phyloP scores from a whole-genome alignment of 2,888 invertebrate genomes.

The Conomelus anceps region DNA sequence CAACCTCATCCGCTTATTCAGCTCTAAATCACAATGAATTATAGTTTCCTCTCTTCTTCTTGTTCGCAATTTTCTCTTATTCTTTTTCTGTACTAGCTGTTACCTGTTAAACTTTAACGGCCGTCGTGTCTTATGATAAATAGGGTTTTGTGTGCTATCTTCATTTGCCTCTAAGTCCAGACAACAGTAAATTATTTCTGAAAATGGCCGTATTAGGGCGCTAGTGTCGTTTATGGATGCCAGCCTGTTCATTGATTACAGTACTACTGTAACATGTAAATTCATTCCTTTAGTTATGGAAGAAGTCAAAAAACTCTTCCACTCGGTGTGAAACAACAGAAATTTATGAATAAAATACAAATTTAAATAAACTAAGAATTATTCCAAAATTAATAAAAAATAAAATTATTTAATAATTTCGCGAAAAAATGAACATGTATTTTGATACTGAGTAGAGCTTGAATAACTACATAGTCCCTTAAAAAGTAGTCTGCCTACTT shows the following conservation, averaged over 20 bases:
- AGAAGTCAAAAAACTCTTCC: background rate
- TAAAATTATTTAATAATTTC: no score
- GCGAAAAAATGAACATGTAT: no score
- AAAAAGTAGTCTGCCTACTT: no score
- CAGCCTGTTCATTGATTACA: background rate
- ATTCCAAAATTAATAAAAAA: no score
- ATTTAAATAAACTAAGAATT: no score
- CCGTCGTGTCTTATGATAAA: background rate
- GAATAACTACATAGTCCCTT: no score
- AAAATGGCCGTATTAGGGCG: background rate
- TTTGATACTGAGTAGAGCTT: no score
- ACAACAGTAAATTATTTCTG: background rate
- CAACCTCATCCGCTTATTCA: background rate
- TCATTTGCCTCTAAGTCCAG: background rate
- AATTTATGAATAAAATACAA: no score
- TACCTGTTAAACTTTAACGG: background rate
- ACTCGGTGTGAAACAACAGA: no score
- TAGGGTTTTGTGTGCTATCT: background rate
- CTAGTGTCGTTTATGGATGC: background rate
- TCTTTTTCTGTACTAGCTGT: background rate
- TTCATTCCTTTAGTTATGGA: background rate
- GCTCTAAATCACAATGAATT: background rate
- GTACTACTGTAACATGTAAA: background rate
- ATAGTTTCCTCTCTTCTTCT: background rate
- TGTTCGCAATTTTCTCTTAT: background rate